Evolutionary conservation across 1,140 invertebrate species (phyloP).

Genomic region (Rhynchophorus ferrugineus): DNA sequence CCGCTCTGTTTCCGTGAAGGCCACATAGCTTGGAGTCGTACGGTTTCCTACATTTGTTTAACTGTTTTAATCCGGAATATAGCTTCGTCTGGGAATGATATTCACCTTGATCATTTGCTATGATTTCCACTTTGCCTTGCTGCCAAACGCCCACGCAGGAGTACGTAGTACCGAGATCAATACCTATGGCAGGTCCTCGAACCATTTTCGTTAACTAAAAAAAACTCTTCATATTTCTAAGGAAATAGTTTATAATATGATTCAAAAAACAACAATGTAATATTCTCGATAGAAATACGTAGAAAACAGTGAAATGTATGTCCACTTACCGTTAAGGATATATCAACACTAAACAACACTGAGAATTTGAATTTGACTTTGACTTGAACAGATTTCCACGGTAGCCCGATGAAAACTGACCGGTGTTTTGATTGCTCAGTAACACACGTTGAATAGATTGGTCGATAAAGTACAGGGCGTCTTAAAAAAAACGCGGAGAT

Average conservation of each 20-base stretch:
- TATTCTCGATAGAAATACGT: no score
- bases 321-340: no score
- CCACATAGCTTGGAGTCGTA: slow-evolving; percentile 86
- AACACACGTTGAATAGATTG: slow-evolving; percentile 1
- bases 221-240: no score
- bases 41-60: slow-evolving; percentile 53
- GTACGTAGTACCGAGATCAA: slow-evolving; percentile 73
- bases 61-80: neutral
- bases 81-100: no score
- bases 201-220: slow-evolving; percentile 51
- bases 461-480: slow-evolving; percentile 8
- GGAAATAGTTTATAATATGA: no score
- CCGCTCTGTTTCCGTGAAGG: slow-evolving; percentile 73
- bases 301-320: no score
- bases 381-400: neutral
- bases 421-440: slow-evolving; percentile 6
- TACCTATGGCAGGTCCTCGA: slow-evolving; percentile 72
- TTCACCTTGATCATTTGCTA: slow-evolving; percentile 80
- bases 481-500: no score
- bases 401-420: slow-evolving; percentile 8
- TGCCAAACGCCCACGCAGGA: slow-evolving; percentile 77
- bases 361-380: slow-evolving; percentile 2
- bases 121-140: slow-evolving; percentile 85
- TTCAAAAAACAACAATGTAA: no score
- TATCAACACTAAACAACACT: no score